Conservation (phyloP, 2,797 vertebrate genomes). For the Pseudochaenichthys georgianus region DNA sequence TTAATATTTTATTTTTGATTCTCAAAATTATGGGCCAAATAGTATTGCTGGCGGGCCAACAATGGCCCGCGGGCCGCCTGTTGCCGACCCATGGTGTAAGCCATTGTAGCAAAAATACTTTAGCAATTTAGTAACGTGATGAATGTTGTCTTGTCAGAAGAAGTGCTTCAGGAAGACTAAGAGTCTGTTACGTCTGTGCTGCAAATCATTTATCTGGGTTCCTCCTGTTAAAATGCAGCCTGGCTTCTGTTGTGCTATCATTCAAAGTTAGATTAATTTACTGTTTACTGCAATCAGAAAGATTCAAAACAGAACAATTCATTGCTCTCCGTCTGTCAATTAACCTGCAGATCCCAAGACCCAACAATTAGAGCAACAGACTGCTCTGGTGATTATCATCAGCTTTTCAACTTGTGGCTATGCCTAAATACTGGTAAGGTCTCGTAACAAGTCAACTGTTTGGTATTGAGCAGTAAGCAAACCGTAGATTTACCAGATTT, state of each 20-base stretch:
- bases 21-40: too few species aligned
- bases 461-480: not conserved
- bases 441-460: not conserved
- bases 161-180: constrained; percentile 40
- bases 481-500: not conserved
- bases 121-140: constrained; percentile 42
- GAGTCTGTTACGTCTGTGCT: constrained; percentile 44
- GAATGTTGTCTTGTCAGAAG: constrained; percentile 41
- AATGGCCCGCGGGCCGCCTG: too few species aligned
- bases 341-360: constrained; percentile 18
- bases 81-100: too few species aligned
- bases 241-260: constrained; percentile 23
- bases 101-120: constrained; percentile 23
- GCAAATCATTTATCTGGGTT: constrained; percentile 54
- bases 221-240: constrained; percentile 18
- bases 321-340: not conserved
- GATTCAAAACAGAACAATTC: constrained; percentile 12
- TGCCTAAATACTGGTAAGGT: not conserved
- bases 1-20: too few species aligned
- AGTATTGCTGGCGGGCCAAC: too few species aligned
- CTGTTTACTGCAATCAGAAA: constrained; percentile 24
- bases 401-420: not conserved
- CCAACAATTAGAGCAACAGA: not conserved
- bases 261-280: constrained; percentile 18
- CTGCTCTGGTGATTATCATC: not conserved